phyloP scores from a whole-genome alignment of 2,888 invertebrate genomes.

The Eristalis tenax region DNA sequence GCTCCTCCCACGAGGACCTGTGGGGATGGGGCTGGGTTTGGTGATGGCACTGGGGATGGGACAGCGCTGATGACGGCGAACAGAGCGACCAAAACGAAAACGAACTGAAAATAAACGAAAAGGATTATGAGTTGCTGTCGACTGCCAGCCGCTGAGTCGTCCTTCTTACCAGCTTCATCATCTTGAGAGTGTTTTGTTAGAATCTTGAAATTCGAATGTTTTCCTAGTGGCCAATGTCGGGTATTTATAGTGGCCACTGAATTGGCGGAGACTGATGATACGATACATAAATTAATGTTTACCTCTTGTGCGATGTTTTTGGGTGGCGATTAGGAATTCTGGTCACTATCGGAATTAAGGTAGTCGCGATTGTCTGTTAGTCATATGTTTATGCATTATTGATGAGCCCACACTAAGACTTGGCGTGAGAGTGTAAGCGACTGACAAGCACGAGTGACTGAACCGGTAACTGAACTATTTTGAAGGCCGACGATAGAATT shows the following conservation, averaged over 20 bases:
- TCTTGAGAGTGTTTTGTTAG: not conserved
- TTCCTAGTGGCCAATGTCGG: not conserved
- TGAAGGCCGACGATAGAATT: no score
- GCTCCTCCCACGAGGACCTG: not conserved
- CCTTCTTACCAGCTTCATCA: conserved; percentile 1
- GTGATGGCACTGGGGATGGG: not conserved
- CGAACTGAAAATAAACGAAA: not conserved
- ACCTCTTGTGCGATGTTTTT: not conserved
- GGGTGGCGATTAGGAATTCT: not conserved
- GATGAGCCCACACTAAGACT: not conserved
- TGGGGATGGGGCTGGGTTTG: not conserved
- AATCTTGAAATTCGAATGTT: not conserved
- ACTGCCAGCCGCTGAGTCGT: not conserved
- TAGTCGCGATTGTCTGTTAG: not conserved
- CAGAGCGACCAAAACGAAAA: conserved; percentile 1
- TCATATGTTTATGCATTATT: not conserved
- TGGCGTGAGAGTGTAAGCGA: no score
- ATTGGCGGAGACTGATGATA: not conserved
- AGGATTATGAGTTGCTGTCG: not conserved
- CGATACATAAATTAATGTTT: not conserved
- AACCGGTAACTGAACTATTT: no score
- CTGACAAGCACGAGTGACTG: no score
- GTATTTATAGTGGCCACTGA: not conserved
- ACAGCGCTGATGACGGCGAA: conserved; percentile 3
- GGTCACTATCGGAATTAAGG: not conserved